Percentiles rank a stretch among this genome's conserved stretches.
Conservation (phyloP, 2,797 vertebrate genomes). For the Esox masquinongy region DNA sequence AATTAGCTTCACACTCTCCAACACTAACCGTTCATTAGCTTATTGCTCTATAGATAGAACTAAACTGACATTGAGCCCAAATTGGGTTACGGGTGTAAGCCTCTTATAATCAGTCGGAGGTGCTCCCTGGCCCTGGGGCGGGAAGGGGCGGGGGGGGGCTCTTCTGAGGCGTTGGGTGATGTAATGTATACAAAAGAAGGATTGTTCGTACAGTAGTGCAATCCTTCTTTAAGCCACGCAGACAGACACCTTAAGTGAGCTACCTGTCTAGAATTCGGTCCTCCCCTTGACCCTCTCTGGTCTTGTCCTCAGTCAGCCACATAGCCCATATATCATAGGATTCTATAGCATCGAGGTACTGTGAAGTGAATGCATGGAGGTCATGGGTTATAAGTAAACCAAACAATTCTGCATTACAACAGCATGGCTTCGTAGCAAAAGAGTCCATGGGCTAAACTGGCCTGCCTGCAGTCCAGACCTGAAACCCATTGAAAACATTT, state of each 20-base stretch:
- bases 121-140: not conserved
- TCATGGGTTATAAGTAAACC: not conserved
- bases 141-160: no score
- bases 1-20: not conserved
- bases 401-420: no score
- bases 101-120: not conserved
- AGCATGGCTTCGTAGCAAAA: no score
- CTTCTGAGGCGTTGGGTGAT: not conserved
- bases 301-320: not conserved
- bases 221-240: not conserved
- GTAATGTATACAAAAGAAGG: not conserved
- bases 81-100: not conserved
- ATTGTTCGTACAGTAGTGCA: not conserved
- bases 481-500: no score
- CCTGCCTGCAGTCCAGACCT: no score
- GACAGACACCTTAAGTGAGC: not conserved
- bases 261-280: not conserved
- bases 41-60: not conserved
- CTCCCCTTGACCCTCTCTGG: not conserved
- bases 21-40: not conserved
- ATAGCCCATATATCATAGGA: not conserved
- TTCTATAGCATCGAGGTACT: not conserved
- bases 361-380: not conserved
- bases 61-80: not conserved
- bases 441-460: no score